Base-by-base conservation (phyloP, 2,113 vertebrate genomes). In the Lycocorax pyrrhopterus region DNA sequence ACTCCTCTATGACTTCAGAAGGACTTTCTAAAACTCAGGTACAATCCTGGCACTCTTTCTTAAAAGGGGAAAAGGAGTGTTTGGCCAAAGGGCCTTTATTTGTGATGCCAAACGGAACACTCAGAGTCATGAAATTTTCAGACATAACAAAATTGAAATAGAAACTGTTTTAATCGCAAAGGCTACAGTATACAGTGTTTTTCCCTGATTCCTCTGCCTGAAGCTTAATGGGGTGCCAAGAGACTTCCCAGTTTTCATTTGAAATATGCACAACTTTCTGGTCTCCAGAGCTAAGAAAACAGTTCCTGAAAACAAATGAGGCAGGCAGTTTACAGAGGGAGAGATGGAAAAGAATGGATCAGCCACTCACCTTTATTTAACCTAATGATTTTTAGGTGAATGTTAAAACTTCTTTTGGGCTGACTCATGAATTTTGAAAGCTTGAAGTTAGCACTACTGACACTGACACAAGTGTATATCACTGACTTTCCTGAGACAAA, bases 371-470 rank as follows among this genome's bases (percentile, higher is more conserved):
- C 56, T 92, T 89, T 94, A 37, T 87, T 90, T 78, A 93, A 78
- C 83, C 41, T 94, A 95, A 90, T 68, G 62, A 95, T 92, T 94
- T 96, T 94, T 87, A 89, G 49, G 35, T 6, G 21, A 92, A 41
- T 91, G 73, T 63, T 30, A 78, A 77, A 95, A 87, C 72, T 73
- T 62, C 46, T 69, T 95, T 67, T 20, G 9, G 23, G 52, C 64
- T 90, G 80, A 84, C 35, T 92, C 68, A 64, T 74, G 16, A 67
- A 69, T 77, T 88, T 52, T 75, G 56, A 72, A 91, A 87, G 32
- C 60, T 75, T 93, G 56, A 95, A 72, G 52, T 72, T 84, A 63
- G 7, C 56, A 33, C 20, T 84, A 71, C 53, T 35, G 27, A 52
- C 46, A 37, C 26, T 49, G 56, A 68, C 9, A 30, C 26, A 64